Conservation (phyloP, 2,797 vertebrate species). For the Hirundo rustica region DNA sequence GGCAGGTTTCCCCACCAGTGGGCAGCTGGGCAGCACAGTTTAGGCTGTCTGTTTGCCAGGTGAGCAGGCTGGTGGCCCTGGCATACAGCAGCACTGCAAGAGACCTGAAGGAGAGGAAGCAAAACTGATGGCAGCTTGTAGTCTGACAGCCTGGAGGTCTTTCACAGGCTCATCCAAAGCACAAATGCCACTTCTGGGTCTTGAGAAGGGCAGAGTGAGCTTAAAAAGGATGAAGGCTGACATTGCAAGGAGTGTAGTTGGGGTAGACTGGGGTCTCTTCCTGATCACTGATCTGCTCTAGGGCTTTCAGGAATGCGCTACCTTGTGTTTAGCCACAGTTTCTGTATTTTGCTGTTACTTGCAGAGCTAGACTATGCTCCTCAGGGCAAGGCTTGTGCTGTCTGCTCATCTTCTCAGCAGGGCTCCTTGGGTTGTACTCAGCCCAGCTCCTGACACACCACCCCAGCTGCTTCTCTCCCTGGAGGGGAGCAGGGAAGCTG, state of each 20-base stretch:
- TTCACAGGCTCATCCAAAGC: not conserved
- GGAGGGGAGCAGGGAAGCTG: not conserved
- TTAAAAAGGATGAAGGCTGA: slow-evolving; percentile 38
- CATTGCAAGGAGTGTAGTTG: not conserved
- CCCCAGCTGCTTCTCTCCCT: rapidly evolving
- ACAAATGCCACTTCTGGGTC: slow-evolving; percentile 24
- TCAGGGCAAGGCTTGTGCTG: not conserved
- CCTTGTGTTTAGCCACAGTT: not conserved
- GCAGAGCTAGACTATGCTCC: not conserved
- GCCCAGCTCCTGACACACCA: not conserved
- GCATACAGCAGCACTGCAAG: not conserved
- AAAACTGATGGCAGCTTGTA: not conserved
- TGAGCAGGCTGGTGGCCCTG: not conserved
- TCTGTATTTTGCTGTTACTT: not conserved
- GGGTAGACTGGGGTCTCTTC: not conserved
- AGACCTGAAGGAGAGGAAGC: not conserved
- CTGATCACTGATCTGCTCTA: not conserved
- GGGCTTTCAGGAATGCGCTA: not conserved
- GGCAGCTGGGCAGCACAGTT: not conserved
- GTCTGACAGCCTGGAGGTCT: not conserved
- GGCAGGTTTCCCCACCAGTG: not conserved
- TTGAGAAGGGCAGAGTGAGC: not conserved
- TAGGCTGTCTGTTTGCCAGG: not conserved
- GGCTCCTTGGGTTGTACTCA: not conserved
- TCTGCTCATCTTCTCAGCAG: not conserved